Base-by-base conservation (phyloP, 2,888 invertebrate species). In the Trichogramma evanescens region DNA sequence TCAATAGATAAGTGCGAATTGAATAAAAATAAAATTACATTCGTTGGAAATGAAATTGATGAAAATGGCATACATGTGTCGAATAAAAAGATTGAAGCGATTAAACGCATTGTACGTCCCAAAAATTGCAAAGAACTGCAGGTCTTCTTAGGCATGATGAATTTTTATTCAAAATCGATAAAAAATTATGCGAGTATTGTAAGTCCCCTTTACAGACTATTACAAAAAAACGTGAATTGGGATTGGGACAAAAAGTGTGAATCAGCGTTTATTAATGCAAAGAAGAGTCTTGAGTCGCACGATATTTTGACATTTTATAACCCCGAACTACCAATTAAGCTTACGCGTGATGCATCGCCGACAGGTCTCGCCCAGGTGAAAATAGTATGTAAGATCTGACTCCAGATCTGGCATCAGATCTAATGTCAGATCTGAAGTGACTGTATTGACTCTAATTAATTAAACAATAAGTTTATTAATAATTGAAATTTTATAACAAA, bases 91-190 rank as follows among this genome's bases (percentile, higher is more conserved):
- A 9, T 63, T 7, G 64, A 61, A 9, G 65, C 70, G 6, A 51
- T 66, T n/a, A 52, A 5, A 4, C 42, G 64, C 9, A 63, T 66
- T 6, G 63, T 61, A 6, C 43, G 38, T 9, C 72, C 70, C 10
- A 61, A 44, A 43, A 65, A 69, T 54, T 57, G 63, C 5, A 58
- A 49, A 6, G 63, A 67, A 55, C 56, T 71, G 3, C 63, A 67
- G 56, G 59, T 65, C 5, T 70, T 72, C 57, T 52, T 70, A 6
- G 71, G 73, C 2, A 43, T 71, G 40, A 60, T 71, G 4, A 73
- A 71, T 56, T 76, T 73, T 62, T 74, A 74, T 62, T 54, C 67
- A 6, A 69, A 67, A 54, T 76, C 73, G 61, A 63, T 72, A 6
- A 59, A 66, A 39, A 66, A 68, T 9, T 62, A 65, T 44, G 44